Percentiles rank a stretch among this genome's conserved stretches.
Evolutionary conservation across 2,113 vertebrate species (phyloP).

Genomic region (Proteles cristata): DNA sequence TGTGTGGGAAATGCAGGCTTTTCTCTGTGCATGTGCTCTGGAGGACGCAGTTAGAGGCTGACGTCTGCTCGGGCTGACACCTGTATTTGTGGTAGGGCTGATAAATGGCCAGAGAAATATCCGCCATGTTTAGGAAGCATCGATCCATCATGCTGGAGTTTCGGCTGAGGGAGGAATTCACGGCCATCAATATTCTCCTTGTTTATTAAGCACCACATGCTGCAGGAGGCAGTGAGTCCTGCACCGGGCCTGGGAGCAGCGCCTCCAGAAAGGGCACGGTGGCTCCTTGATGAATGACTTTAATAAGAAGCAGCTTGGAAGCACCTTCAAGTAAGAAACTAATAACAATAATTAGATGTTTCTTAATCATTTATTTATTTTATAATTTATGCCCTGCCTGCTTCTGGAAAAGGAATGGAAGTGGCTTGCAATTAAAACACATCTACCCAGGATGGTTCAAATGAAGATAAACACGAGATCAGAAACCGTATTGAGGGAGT

Average conservation of each 20-base stretch:
- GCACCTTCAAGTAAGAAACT: conserved; percentile 43
- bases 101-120: conserved; percentile 85
- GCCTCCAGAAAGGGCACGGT: conserved; percentile 29
- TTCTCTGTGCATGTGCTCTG: conserved; percentile 48
- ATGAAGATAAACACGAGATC: conserved; percentile 68
- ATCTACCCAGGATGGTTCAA: conserved; percentile 52
- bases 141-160: conserved; percentile 75
- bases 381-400: conserved; percentile 70
- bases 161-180: conserved; percentile 51
- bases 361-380: conserved; percentile 80
- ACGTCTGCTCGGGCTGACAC: conserved; percentile 86
- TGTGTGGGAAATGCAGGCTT: conserved; percentile 63
- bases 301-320: conserved; percentile 60
- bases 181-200: conserved; percentile 47
- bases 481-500: neutral
- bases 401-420: conserved; percentile 15
- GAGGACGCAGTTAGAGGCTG: conserved; percentile 84
- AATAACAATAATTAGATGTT: conserved; percentile 77
- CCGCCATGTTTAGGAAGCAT: conserved; percentile 68
- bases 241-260: neutral
- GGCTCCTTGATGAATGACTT: conserved; percentile 67
- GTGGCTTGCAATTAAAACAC: conserved; percentile 2
- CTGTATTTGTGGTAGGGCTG: conserved; percentile 87
- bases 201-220: conserved; percentile 53
- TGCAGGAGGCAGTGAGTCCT: neutral